Evolutionary conservation across 2,113 vertebrate genomes (phyloP), one percentile per base, ranked within the genome.

Genomic region (Saguinus imperator): DNA sequence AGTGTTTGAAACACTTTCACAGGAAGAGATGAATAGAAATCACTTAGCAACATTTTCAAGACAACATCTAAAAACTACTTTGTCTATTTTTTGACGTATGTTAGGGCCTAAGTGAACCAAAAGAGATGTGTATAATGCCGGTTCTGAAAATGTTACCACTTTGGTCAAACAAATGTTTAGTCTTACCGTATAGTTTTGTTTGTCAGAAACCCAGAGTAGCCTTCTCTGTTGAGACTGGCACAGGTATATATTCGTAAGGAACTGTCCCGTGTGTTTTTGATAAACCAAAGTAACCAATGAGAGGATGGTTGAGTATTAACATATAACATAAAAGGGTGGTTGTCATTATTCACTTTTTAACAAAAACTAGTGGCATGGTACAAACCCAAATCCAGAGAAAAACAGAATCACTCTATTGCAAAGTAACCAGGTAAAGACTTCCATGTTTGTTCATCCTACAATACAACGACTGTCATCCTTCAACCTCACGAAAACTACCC

Each of bases 271-370:
- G 21, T 55, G 21, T 79, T 87, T 97, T 66, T 94, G n/a, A 43
- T 76, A 92, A 95, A 40, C 66, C 94, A 94, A 91, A 96, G 32
- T 66, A 61, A 96, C 48, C n/a, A 83, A 84, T 70, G 20, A 89
- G 9, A 81, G 1, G 27, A 21, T 92, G 61, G 6, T 0, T 35
- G 32, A 58, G 40, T 35, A 61, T 37, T 75, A 92, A 64, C 37
- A 76, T 8, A 70, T 2, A 87, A 55, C 4, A 27, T 13, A 61
- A 6, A 2, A n/a, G 80, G 52, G 9, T 58, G 75, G 20, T 32
- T 50, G 16, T 50, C 57, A 48, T 91, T 93, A 72, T 43, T 89
- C 45, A 91, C 61, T 40, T 80, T 85, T 83, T 93, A 86, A 37
- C 66, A 73, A 92, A 92, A 70, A 82, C 61, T 2, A 75, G 4